These are phyloP conservation scores for Acanthochromis polyacanthus DNA, from an alignment of 2,113 vertebrate species.

Conservation along the genomic window DNA sequence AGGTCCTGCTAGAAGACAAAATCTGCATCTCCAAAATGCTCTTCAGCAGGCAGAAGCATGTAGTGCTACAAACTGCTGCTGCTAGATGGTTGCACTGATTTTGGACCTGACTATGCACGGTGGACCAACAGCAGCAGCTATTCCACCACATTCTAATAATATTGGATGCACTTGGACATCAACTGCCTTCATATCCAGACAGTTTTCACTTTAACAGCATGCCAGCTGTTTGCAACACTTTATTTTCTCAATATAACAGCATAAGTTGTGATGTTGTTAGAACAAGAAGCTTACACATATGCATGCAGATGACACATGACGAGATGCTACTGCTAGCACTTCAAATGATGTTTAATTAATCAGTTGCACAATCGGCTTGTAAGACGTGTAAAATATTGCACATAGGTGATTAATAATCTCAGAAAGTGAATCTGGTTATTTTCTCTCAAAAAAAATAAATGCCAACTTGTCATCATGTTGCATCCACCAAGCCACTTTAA, in stretches of 20 bases:
- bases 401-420: not conserved
- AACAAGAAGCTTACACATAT: not conserved
- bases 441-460: constrained; percentile 14
- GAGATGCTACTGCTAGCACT: not conserved
- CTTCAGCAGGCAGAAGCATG: no score
- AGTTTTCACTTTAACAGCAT: not conserved
- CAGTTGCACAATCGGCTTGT: not conserved
- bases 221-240: not conserved
- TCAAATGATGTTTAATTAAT: not conserved
- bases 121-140: no score
- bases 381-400: not conserved
- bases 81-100: no score
- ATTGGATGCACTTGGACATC: no score
- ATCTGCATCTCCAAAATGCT: no score
- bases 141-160: no score
- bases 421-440: constrained; percentile 21
- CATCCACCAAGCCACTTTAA: constrained; percentile 7
- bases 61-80: no score
- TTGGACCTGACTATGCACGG: no score
- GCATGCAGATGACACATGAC: not conserved
- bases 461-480: constrained; percentile 1
- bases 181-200: no score
- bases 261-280: no score
- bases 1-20: no score
- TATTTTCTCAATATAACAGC: no score